Percentiles rank a stretch among this genome's conserved stretches.
Evolutionary conservation across 2,797 vertebrate genomes (phyloP).

Genomic region (Agapornis canus): DNA sequence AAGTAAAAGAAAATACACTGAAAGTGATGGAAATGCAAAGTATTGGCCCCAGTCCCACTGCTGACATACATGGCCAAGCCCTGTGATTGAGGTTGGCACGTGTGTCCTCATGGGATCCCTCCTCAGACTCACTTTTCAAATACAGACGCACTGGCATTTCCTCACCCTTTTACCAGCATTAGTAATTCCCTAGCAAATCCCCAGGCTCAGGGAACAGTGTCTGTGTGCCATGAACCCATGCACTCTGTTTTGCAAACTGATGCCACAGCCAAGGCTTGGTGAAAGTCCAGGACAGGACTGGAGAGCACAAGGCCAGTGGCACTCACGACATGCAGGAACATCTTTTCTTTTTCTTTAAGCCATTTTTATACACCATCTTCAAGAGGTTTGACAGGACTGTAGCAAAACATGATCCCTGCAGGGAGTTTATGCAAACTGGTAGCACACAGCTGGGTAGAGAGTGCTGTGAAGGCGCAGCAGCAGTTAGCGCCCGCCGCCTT

Average conservation of each 20-base stretch:
- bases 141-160: not conserved
- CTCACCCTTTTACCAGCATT: not conserved
- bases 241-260: not conserved
- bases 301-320: not conserved
- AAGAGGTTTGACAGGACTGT: not conserved
- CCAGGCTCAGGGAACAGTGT: not conserved
- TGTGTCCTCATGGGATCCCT: not conserved
- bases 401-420: not conserved
- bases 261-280: not conserved
- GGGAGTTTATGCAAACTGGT: not conserved
- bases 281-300: rapidly evolving
- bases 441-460: rapidly evolving
- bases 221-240: not conserved
- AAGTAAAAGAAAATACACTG: not conserved
- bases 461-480: not conserved
- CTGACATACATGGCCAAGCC: not conserved
- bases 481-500: rapidly evolving
- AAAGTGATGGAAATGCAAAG: not conserved
- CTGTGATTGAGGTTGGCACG: rapidly evolving
- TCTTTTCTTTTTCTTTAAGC: not conserved
- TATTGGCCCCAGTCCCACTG: not conserved
- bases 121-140: not conserved
- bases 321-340: not conserved
- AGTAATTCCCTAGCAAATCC: not conserved
- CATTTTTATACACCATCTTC: not conserved